phyloP scores from a whole-genome alignment of 2,113 vertebrate species.

The Cettia cetti region DNA sequence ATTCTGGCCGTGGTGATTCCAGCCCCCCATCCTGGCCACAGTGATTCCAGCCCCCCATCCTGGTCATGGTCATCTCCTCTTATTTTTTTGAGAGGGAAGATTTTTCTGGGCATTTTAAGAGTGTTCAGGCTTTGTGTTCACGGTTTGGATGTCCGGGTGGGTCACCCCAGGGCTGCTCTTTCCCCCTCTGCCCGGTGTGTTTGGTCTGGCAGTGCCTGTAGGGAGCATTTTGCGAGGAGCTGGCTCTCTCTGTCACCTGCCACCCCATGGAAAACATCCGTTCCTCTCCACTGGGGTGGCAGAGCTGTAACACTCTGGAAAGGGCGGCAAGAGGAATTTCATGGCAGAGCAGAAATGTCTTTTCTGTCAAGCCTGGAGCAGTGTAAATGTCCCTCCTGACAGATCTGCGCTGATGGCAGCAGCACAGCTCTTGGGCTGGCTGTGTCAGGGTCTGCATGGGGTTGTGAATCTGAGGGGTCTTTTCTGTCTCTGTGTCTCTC shows the following conservation, averaged over 20 bases:
- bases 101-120: neutral
- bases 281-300: neutral
- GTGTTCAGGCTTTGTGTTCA: rapidly evolving
- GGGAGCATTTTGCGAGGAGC: neutral
- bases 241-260: neutral
- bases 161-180: rapidly evolving
- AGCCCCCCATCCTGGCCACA: neutral
- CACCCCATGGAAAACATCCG: neutral
- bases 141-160: neutral
- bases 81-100: neutral
- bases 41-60: neutral
- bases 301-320: neutral
- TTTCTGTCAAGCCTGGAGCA: slow-evolving; percentile 15
- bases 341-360: slow-evolving; percentile 22
- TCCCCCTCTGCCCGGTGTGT: rapidly evolving
- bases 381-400: slow-evolving; percentile 28
- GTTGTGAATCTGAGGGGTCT: neutral
- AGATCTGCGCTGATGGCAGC: slow-evolving; percentile 17
- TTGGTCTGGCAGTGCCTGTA: neutral
- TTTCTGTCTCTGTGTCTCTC: neutral
- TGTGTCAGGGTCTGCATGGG: neutral
- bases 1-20: neutral
- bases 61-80: neutral
- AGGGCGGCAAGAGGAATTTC: neutral
- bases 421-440: neutral